phyloP scores from a whole-genome alignment of 2,797 vertebrate genomes.

The Melanotaenia boesemani region DNA sequence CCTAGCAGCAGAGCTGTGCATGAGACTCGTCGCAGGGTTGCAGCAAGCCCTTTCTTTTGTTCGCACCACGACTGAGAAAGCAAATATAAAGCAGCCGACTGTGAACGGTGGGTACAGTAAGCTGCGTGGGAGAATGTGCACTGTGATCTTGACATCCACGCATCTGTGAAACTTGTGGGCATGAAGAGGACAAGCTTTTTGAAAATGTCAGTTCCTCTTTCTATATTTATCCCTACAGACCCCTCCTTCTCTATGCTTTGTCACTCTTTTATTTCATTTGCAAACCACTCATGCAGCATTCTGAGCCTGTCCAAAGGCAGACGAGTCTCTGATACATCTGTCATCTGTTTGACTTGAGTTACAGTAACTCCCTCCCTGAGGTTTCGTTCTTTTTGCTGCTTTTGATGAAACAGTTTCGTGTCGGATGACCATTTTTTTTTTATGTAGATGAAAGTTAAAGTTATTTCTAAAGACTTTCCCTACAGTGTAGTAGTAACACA shows the following conservation, averaged over 20 bases:
- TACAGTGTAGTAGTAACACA: no score
- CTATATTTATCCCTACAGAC: conserved; percentile 69
- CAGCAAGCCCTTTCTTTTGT: conserved; percentile 19
- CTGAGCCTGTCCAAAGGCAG: conserved; percentile 23
- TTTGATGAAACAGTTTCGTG: conserved; percentile 17
- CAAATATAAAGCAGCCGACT: conserved; percentile 56
- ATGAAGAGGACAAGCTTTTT: conserved; percentile 71
- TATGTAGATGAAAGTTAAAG: conserved; percentile 31
- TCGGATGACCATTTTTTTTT: conserved; percentile 14
- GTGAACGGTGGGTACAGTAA: conserved; percentile 50
- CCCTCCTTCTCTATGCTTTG: conserved; percentile 51
- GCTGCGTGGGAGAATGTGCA: conserved; percentile 67
- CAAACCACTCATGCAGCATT: conserved; percentile 26
- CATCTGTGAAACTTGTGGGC: conserved; percentile 73
- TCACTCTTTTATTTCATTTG: conserved; percentile 58
- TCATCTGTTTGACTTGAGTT: conserved; percentile 41
- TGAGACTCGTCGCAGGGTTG: conserved; percentile 26
- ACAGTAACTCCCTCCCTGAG: conserved; percentile 25
- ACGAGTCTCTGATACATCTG: conserved; percentile 22
- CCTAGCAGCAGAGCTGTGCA: conserved; percentile 6
- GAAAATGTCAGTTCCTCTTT: conserved; percentile 81
- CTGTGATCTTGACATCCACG: conserved; percentile 72
- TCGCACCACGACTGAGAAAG: conserved; percentile 34
- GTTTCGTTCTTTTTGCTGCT: conserved; percentile 6
- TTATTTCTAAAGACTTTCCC: conserved; percentile 3